phyloP scores from a whole-genome alignment of 2,888 invertebrate genomes.

The Allacma fusca region DNA sequence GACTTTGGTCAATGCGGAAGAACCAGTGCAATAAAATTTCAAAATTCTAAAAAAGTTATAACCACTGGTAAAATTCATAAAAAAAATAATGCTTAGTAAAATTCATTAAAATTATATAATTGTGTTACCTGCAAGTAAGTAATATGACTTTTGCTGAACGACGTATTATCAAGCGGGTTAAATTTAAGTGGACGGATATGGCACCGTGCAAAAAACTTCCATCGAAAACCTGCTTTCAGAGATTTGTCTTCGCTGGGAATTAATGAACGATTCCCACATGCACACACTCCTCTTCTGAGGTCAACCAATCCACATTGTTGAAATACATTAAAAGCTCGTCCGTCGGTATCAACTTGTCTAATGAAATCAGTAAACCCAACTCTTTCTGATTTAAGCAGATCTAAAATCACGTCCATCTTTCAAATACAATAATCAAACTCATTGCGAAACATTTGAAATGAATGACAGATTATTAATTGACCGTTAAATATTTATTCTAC shows the following conservation, averaged over 20 bases:
- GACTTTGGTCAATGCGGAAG: neutral
- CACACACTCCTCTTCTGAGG: neutral
- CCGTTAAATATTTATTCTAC: no score
- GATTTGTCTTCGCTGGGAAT: neutral
- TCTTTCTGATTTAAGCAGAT: neutral
- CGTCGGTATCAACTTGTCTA: neutral
- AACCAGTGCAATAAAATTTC: neutral
- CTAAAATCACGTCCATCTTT: no score
- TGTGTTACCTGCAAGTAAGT: neutral
- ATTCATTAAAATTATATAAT: neutral
- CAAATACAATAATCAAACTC: no score
- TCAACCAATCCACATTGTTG: neutral
- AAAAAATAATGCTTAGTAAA: neutral
- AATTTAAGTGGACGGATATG: neutral
- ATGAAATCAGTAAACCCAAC: constrained; percentile 6
- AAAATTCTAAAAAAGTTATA: neutral
- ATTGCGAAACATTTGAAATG: no score
- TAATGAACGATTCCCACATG: neutral
- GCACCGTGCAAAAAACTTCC: neutral
- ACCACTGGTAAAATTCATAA: no score
- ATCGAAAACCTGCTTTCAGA: neutral
- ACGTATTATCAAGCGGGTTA: neutral
- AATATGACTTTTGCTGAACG: neutral
- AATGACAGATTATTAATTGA: no score
- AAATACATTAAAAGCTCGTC: neutral